Evolutionary conservation across 2,113 vertebrate genomes (phyloP).

Genomic region (Telmatochromis sp.): DNA sequence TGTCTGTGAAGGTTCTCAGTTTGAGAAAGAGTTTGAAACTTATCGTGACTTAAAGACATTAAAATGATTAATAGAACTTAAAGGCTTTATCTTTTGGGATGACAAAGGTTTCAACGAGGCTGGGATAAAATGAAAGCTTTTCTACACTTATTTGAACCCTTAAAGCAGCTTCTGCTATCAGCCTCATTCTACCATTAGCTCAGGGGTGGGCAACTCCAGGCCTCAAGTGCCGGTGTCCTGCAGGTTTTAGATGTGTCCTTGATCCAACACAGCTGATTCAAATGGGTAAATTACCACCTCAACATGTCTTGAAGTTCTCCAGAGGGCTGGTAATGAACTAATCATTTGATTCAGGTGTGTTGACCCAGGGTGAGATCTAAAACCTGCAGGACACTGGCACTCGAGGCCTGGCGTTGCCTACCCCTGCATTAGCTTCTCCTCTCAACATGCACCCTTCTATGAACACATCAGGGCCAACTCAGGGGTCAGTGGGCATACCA

Average conservation of each 20-base stretch:
- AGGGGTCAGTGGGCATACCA: accelerated
- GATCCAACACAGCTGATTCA: too few species aligned
- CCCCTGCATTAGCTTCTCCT: neutral
- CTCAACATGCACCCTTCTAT: neutral
- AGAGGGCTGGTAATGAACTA: too few species aligned
- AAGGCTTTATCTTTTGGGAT: accelerated
- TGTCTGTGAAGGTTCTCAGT: too few species aligned
- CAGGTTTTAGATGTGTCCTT: too few species aligned
- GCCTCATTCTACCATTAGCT: neutral
- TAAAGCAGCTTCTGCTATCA: neutral
- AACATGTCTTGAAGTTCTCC: too few species aligned
- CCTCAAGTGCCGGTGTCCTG: too few species aligned
- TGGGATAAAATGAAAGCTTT: accelerated
- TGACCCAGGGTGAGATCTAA: too few species aligned
- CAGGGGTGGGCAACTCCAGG: too few species aligned
- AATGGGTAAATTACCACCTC: too few species aligned
- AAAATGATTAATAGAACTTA: neutral
- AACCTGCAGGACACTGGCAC: too few species aligned
- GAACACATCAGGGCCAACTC: neutral
- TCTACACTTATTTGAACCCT: neutral
- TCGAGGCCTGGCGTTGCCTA: too few species aligned
- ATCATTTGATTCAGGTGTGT: too few species aligned
- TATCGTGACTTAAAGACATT: neutral
- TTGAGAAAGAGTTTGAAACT: neutral
- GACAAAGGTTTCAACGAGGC: accelerated